Conservation (phyloP, 1,140 invertebrate genomes). For the Sesamia nonagrioides region DNA sequence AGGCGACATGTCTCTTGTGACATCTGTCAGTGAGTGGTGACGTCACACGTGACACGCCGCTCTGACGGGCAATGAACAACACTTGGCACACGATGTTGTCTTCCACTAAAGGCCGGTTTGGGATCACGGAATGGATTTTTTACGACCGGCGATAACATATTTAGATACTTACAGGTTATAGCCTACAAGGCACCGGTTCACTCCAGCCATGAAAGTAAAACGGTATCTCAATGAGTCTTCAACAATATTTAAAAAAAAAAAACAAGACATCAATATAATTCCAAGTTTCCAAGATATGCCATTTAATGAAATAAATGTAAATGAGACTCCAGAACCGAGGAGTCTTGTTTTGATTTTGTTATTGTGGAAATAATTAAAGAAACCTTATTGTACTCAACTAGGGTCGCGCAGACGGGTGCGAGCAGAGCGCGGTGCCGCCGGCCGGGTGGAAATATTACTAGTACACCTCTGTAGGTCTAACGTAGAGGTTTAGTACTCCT, state of each 20-base stretch:
- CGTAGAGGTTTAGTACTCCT: too few species aligned
- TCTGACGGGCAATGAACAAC: background rate
- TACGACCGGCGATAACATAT: constrained; percentile 5
- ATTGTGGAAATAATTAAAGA: background rate
- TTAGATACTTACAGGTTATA: background rate
- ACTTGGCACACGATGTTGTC: background rate
- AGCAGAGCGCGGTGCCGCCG: too few species aligned
- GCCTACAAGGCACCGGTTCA: background rate
- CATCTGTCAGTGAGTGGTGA: background rate
- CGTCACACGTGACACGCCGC: too few species aligned
- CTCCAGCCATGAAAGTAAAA: background rate
- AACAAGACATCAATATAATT: too few species aligned
- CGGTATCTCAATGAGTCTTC: background rate
- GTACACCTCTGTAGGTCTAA: too few species aligned
- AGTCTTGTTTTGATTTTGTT: background rate
- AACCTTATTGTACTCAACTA: background rate
- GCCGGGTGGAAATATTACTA: too few species aligned
- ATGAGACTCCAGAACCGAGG: background rate
- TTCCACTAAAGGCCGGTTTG: constrained; percentile 11
- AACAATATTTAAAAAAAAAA: too few species aligned
- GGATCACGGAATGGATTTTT: constrained; percentile 24
- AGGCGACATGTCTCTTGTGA: background rate
- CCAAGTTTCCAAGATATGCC: too few species aligned
- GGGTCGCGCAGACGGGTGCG: background rate
- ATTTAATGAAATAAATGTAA: background rate